Evolutionary conservation across 1,140 invertebrate genomes (phyloP), one percentile per base, ranked within the genome.

Genomic region (Frieseomelitta varia): DNA sequence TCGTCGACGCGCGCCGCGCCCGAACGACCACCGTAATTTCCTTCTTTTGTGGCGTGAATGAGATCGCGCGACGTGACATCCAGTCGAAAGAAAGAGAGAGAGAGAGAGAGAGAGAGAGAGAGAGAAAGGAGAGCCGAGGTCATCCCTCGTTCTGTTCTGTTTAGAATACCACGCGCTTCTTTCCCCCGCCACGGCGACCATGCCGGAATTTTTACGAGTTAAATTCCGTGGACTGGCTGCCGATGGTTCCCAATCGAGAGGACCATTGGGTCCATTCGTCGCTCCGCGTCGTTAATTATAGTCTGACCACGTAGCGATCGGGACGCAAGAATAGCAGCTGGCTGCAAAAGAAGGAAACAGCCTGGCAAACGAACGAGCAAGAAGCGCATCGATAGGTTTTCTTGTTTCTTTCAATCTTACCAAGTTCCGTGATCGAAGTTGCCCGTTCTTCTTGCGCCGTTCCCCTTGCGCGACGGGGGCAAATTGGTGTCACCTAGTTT

Each of bases 21-120:
- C 63, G 34, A 47, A 8, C 39, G 39, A 10, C 69, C 65, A 63
- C 75, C 75, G 30, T 88, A 81, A 88, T 85, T 82, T 73, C 58
- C 74, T 67, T 63, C 86, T 81, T 88, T 88, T 88, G 55, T 78
- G 63, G 56, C 67, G 86, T 73, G 85, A 88, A 88, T 88, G 86
- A 88, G 88, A 88, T 85, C 86, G 63, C 67, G 67, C 68, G 51
- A 39, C 61, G 56, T 55, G 71, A 81, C 77, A 58, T 65, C 74
- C 82, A 58, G 30, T 51, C 61, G n/a, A 30, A 2, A 39, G 58
- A 30, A 17, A 63, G 53, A 34, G 34, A 39, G 4, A 39, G 34
- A 4, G 30, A 21, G 51, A 30, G 30, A 39, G 58, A 30, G 15
- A 63, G 53, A 34, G 34, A 39, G 4, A 39, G 34, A 4, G 30